phyloP scores from a whole-genome alignment of 2,797 vertebrate genomes.

The Coluber constrictor region DNA sequence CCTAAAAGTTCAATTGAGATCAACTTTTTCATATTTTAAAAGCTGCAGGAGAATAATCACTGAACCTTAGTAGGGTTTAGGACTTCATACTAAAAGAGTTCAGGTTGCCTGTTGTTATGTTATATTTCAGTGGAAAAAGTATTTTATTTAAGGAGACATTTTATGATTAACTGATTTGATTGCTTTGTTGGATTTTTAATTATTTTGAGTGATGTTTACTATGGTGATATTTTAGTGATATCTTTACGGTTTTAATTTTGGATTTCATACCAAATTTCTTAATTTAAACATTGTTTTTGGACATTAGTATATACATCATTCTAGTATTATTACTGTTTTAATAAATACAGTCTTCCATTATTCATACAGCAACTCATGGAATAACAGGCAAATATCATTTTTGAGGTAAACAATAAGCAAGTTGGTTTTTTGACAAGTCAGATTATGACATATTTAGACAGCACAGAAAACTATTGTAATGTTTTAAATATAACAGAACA shows the following conservation, averaged over 20 bases:
- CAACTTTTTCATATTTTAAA: not conserved
- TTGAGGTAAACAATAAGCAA: not conserved
- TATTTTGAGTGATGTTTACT: not conserved
- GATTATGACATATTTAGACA: not conserved
- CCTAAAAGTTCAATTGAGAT: not conserved
- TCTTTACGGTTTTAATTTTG: not conserved
- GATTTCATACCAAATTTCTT: not conserved
- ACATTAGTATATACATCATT: not conserved
- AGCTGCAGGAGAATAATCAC: not conserved
- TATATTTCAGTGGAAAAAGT: not conserved
- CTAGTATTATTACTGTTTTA: not conserved
- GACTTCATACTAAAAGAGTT: not conserved
- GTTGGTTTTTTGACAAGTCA: not conserved
- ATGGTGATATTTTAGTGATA: not conserved
- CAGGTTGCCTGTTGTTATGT: not conserved
- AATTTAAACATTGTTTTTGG: not conserved
- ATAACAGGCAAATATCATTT: fast-evolving
- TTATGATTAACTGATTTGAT: not conserved
- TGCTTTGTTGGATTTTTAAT: not conserved
- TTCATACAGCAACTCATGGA: not conserved
- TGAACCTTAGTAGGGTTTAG: not conserved
- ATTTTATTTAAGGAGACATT: not conserved
- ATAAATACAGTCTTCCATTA: conserved; percentile 30
- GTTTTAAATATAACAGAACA: conserved; percentile 26
- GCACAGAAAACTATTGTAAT: conserved; percentile 2